phyloP scores from a whole-genome alignment of 2,113 vertebrate species.

The Crotalus tigris region DNA sequence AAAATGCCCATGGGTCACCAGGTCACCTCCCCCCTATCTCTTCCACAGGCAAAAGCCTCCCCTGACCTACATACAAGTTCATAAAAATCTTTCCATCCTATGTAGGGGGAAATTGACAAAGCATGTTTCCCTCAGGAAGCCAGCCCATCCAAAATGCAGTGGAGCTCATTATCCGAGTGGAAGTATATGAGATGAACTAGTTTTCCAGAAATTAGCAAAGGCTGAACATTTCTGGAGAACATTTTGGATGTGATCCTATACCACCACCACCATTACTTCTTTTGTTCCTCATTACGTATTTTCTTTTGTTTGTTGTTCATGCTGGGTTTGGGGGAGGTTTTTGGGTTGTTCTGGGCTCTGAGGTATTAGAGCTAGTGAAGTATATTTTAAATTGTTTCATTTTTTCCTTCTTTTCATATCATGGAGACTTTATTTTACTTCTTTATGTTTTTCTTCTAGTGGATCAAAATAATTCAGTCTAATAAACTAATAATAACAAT shows the following conservation, averaged over 20 bases:
- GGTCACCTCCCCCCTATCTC: no score
- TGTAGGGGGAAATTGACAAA: not conserved
- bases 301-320: not conserved
- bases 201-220: not conserved
- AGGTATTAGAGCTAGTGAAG: not conserved
- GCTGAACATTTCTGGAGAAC: not conserved
- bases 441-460: not conserved
- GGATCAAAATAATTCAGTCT: not conserved
- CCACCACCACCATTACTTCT: not conserved
- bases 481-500: not conserved
- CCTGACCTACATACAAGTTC: not conserved
- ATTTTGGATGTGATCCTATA: not conserved
- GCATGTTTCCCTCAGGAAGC: not conserved
- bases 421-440: not conserved
- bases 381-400: not conserved
- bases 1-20: not conserved
- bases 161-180: not conserved
- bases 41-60: not conserved
- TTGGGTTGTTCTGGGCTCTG: not conserved
- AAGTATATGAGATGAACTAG: not conserved
- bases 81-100: not conserved
- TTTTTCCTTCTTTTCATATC: not conserved
- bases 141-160: not conserved
- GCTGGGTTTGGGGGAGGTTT: not conserved
- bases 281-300: not conserved